Evolutionary conservation across 1,140 invertebrate genomes (phyloP), one percentile per base, ranked within the genome.

Genomic region (Grapholita molesta): DNA sequence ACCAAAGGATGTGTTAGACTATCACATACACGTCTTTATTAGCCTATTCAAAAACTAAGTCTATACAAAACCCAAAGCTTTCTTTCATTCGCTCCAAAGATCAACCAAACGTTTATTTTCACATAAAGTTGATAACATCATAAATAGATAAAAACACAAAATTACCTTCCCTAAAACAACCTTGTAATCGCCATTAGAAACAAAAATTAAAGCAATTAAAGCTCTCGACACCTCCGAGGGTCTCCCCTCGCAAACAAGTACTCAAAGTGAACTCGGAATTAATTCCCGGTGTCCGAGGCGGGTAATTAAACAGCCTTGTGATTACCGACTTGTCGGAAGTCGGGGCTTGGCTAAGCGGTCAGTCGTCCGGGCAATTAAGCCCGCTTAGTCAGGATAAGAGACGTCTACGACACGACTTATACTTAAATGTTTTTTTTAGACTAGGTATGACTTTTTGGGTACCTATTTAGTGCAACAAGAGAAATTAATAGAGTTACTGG

Each of bases 241-340:
- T 15, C 55, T 61, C 55, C 55, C 55, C 55, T 61, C 28, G 55
- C 55, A 61, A 61, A 61, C 55, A 61, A 57, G 53, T 25, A 30
- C 55, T 61, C 55, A 30, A 61, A 61, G 55, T 35, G 42, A 61
- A 69, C 55, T 55, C 38, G 72, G 88, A 89, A 91, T 91, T 91
- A 91, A 89, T 89, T 87, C 82, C 69, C 52, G 76, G 73, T 80
- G 86, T 80, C 84, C 78, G 74, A 79, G 42, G 79, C 73, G 78
- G 82, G 79, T 88, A 91, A 91, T 91, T 91, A 91, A 90, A 83
- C 87, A 91, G 84, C 84, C 85, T 85, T 91, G 86, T 91, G 89
- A 91, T 91, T 90, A 91, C 84, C 69, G 76, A 74, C 67, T 86
- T 82, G 83, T 84, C 81, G 84, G 83, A 82, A 79, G 82, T 87